Evolutionary conservation across 1,140 invertebrate genomes (phyloP), one percentile per base, ranked within the genome.

Genomic region (Aphaenogaster floridana): DNA sequence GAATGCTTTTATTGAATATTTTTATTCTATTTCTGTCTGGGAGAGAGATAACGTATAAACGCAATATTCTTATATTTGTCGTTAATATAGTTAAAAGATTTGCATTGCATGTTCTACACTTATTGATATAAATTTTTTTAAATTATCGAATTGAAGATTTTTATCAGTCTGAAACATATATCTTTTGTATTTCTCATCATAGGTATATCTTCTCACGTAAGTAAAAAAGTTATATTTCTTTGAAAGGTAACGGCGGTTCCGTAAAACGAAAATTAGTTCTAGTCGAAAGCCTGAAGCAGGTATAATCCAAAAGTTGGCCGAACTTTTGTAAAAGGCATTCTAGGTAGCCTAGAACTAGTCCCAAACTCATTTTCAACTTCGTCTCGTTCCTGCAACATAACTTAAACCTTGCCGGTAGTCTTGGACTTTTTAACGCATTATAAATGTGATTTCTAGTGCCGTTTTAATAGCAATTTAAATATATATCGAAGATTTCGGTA

Each of bases 301-400:
- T 84, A 84, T 84, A 84, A 84, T 84, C 80, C 80, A 21, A 84
- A 84, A 84, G 80, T 84, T 84, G 80, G 36, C 57, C 80, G 8
- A 76, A 84, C 80, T 84, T 84, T 84, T 84, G 80, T 84, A 84
- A 84, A 74, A 63, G 80, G 80, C 69, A 84, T 84, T 84, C 57
- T 76, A 84, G 80, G n/a, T 76, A 76, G 69, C 69, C 80, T 74
- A 84, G 80, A 84, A 84, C 80, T 76, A 84, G 80, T 84, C 69
- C 69, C 80, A 61, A 83, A 84, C 80, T 84, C 69, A 84, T 84
- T 84, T 84, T 74, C 80, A 84, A 84, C 80, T 84, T 84, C 15
- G 80, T 84, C 69, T 42, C 42, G 69, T 74, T 39, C 54, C 80
- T 48, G 54, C 80, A 84, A 84, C 80, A 76, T 84, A 84, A 84